phyloP scores from a whole-genome alignment of 2,888 invertebrate genomes.

The Neoitamus cyanurus region DNA sequence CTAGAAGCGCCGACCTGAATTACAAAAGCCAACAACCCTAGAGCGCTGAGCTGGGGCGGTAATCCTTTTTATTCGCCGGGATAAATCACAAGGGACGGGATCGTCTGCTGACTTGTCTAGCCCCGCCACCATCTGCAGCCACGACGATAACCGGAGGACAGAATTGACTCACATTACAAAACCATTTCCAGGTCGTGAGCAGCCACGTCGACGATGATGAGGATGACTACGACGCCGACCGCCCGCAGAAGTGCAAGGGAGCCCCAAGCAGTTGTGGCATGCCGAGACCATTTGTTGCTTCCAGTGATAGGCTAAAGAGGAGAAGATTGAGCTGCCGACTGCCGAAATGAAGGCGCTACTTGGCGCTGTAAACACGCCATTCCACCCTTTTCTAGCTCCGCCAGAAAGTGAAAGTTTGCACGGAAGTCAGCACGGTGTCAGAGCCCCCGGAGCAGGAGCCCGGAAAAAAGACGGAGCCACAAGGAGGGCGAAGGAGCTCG shows the following conservation, averaged over 20 bases:
- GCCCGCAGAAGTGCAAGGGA: slow-evolving; percentile 32
- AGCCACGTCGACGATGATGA: neutral
- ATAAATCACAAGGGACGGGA: slow-evolving; percentile 45
- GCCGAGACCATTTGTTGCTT: slow-evolving; percentile 46
- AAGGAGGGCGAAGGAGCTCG: slow-evolving; percentile 28
- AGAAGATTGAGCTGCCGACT: slow-evolving; percentile 45
- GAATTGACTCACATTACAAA: slow-evolving; percentile 46
- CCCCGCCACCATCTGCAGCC: slow-evolving; percentile 34
- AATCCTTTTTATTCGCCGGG: slow-evolving; percentile 47
- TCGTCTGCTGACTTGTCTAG: slow-evolving; percentile 41
- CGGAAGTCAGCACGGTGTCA: slow-evolving; percentile 27
- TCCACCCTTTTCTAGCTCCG: neutral
- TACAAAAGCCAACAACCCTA: slow-evolving; percentile 39
- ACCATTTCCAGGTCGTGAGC: slow-evolving; percentile 42
- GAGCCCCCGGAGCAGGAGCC: neutral
- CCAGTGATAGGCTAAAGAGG: slow-evolving; percentile 36
- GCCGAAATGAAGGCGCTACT: slow-evolving; percentile 45
- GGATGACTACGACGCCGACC: neutral
- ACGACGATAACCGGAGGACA: slow-evolving; percentile 40
- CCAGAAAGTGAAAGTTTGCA: slow-evolving; percentile 44
- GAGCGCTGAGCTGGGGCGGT: slow-evolving; percentile 3
- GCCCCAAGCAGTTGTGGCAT: neutral
- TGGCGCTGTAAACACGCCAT: slow-evolving; percentile 40
- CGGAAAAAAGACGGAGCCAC: slow-evolving; percentile 6
- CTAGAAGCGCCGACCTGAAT: slow-evolving; percentile 39